Percentiles rank a stretch among this genome's conserved stretches.
Evolutionary conservation across 2,113 vertebrate species (phyloP).

Genomic region (Onychostoma macrolepis): DNA sequence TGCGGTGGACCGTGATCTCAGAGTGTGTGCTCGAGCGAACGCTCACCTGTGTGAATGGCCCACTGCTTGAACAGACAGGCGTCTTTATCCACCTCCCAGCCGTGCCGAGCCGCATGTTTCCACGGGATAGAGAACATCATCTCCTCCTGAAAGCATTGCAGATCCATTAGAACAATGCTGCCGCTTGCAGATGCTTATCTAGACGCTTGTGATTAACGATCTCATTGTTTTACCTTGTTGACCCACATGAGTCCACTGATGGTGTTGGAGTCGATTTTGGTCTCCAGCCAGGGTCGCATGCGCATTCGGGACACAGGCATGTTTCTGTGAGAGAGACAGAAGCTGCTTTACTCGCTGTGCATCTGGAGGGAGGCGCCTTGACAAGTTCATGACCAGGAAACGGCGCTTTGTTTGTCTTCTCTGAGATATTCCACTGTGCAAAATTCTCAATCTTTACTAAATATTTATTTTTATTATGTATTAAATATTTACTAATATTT

Average conservation of each 20-base stretch:
- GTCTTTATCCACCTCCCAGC: slow-evolving; percentile 94
- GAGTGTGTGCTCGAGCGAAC: too few relatives aligned
- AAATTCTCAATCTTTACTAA: not conserved
- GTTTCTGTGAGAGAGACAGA: slow-evolving; percentile 54
- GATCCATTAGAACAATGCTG: not conserved
- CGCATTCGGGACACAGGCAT: slow-evolving; percentile 94
- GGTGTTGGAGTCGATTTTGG: slow-evolving; percentile 85
- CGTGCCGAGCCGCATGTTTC: slow-evolving; percentile 96
- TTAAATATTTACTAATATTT: too few relatives aligned
- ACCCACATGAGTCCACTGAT: slow-evolving; percentile 88
- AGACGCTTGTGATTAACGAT: not conserved
- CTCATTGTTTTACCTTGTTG: slow-evolving; percentile 81
- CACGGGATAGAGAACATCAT: slow-evolving; percentile 92
- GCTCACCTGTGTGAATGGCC: slow-evolving; percentile 95
- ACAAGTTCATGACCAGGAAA: slow-evolving; percentile 2
- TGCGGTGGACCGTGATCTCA: not conserved
- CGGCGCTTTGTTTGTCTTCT: not conserved
- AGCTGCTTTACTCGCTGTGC: not conserved
- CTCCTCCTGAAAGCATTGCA: slow-evolving; percentile 78
- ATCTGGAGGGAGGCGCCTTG: not conserved
- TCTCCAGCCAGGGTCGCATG: slow-evolving; percentile 95
- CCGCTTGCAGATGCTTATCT: not conserved
- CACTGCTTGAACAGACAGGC: slow-evolving; percentile 91
- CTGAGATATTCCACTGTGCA: not conserved
- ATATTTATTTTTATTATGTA: not conserved